phyloP scores from a whole-genome alignment of 2,888 invertebrate species.

The Cepaea hortensis region DNA sequence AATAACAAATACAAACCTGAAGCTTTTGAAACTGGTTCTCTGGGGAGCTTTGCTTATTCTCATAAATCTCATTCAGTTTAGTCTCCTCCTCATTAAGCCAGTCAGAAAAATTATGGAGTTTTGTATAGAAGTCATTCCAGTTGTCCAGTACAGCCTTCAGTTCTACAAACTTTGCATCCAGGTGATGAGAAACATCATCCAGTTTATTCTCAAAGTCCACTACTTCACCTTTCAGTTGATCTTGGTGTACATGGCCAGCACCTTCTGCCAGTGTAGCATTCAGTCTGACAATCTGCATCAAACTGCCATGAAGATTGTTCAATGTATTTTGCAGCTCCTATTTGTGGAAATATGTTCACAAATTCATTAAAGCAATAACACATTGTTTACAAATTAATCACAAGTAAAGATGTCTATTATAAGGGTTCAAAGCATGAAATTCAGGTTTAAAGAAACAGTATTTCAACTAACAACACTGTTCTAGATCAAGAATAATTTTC shows the following conservation, averaged over 20 bases:
- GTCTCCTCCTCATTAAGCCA: constrained; percentile 89
- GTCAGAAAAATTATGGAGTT: constrained; percentile 84
- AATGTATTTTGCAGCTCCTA: constrained; percentile 69
- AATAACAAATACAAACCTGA: constrained; percentile 58
- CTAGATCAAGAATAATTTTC: too few relatives aligned
- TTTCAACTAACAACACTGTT: too few relatives aligned
- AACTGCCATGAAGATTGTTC: constrained; percentile 68
- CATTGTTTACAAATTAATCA: neutral
- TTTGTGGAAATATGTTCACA: constrained; percentile 38
- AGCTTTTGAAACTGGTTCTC: constrained; percentile 84
- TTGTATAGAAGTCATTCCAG: constrained; percentile 94
- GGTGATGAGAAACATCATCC: constrained; percentile 66
- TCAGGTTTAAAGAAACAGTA: too few relatives aligned
- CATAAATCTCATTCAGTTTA: constrained; percentile 87
- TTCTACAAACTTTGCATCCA: constrained; percentile 68
- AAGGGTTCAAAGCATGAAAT: too few relatives aligned
- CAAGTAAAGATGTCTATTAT: neutral
- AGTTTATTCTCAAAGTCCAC: constrained; percentile 68
- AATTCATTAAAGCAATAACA: neutral
- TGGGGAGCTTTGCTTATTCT: constrained; percentile 87
- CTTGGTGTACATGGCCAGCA: constrained; percentile 79
- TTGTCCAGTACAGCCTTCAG: constrained; percentile 90
- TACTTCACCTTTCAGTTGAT: constrained; percentile 69
- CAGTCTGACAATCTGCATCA: constrained; percentile 79
- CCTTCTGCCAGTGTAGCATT: constrained; percentile 87